Conservation (phyloP, 2,888 invertebrate genomes). For the Apotomis betuletana region DNA sequence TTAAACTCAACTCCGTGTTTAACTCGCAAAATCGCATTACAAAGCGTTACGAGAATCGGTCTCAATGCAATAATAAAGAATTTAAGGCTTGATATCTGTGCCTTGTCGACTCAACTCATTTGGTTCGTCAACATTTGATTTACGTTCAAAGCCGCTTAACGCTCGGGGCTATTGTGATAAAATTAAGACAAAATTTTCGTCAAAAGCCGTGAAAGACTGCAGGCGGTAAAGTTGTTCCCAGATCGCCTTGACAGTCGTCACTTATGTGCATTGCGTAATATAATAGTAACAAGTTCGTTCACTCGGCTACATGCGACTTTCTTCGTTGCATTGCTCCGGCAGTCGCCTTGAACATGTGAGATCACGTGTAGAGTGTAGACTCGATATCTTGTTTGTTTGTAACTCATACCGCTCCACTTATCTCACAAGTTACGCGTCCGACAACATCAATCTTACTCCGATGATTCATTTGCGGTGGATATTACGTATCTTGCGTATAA, state of each 20-base stretch:
- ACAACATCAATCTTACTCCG: constrained; percentile 23
- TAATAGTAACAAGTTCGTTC: constrained; percentile 35
- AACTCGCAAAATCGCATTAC: constrained; percentile 14
- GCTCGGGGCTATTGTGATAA: constrained; percentile 6
- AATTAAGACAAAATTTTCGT: constrained; percentile 4
- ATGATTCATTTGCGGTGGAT: constrained; percentile 21
- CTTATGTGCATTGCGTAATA: constrained; percentile 20
- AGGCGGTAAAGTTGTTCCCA: background rate
- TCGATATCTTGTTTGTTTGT: constrained; percentile 2
- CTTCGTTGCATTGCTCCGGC: constrained; percentile 9
- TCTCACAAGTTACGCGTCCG: background rate
- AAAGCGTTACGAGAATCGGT: constrained; percentile 5
- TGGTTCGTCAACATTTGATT: constrained; percentile 30
- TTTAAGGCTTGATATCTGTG: constrained; percentile 8
- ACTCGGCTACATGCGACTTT: constrained; percentile 28
- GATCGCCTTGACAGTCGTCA: constrained; percentile 28
- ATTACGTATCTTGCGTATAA: constrained; percentile 23
- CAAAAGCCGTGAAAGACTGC: background rate
- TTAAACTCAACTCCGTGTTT: background rate
- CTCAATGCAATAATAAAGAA: constrained; percentile 9
- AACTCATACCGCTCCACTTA: background rate
- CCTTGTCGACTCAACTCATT: background rate
- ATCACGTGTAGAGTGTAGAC: constrained; percentile 26
- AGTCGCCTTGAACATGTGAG: constrained; percentile 31
- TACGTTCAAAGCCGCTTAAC: constrained; percentile 13